Percentiles rank a stretch among this genome's conserved stretches.
Evolutionary conservation across 2,797 vertebrate genomes (phyloP).

Genomic region (Myoxocephalus aenaeus): DNA sequence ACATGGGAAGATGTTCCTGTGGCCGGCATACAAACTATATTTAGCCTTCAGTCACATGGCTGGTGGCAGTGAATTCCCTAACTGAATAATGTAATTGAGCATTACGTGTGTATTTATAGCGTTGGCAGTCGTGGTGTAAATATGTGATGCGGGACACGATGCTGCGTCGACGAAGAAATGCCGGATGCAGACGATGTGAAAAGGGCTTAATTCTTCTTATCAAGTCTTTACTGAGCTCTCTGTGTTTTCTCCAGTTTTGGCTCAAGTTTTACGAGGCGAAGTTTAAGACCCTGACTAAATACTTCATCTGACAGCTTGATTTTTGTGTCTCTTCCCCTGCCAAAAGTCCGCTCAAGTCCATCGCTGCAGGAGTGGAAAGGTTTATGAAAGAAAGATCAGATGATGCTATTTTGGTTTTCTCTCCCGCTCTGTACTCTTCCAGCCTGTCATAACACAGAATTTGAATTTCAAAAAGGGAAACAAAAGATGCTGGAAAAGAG

Average conservation of each 20-base stretch:
- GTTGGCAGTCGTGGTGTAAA: constrained; percentile 14
- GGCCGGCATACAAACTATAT: constrained; percentile 41
- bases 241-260: not conserved
- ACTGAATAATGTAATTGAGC: constrained; percentile 54
- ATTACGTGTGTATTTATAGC: constrained; percentile 54
- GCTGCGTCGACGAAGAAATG: constrained; percentile 6
- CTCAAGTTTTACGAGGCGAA: constrained; percentile 21
- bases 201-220: constrained; percentile 1
- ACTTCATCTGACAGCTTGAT: constrained; percentile 53
- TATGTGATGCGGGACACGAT: constrained; percentile 27
- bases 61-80: constrained; percentile 49
- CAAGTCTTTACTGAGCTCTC: not conserved
- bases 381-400: constrained; percentile 79
- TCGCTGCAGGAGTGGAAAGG: constrained; percentile 74
- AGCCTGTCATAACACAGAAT: constrained; percentile 62
- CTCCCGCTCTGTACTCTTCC: constrained; percentile 45
- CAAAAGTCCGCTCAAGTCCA: constrained; percentile 48
- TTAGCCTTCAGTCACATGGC: constrained; percentile 59
- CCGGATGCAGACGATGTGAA: not conserved
- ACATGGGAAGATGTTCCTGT: constrained; percentile 36
- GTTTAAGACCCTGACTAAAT: constrained; percentile 44
- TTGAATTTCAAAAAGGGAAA: constrained; percentile 51
- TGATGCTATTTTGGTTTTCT: constrained; percentile 72
- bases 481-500: constrained; percentile 42
- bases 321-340: constrained; percentile 42